These are phyloP conservation scores for Oceanites oceanicus DNA, from an alignment of 2,113 vertebrate genomes.

Conservation along the genomic window DNA sequence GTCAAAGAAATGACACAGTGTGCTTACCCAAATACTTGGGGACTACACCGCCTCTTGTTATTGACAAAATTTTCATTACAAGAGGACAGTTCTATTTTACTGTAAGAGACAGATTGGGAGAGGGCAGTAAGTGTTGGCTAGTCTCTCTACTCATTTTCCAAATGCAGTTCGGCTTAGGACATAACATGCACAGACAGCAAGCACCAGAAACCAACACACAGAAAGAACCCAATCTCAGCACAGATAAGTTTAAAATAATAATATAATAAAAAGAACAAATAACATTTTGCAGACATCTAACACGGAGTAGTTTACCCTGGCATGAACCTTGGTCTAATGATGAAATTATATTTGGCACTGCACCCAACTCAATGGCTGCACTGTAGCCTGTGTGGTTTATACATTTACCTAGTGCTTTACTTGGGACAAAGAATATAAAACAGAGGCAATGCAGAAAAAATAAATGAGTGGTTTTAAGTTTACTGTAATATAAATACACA, in stretches of 20 bases:
- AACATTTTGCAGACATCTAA: conserved; percentile 59
- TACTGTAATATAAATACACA: conserved; percentile 59
- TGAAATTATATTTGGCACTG: conserved; percentile 62
- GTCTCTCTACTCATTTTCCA: background rate
- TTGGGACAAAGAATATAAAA: conserved; percentile 62
- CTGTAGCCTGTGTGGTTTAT: conserved; percentile 37
- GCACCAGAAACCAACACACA: background rate
- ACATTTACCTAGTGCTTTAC: background rate
- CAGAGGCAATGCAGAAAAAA: conserved; percentile 28
- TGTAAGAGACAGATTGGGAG: background rate
- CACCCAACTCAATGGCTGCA: background rate
- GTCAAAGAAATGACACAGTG: conserved; percentile 34
- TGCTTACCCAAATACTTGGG: conserved; percentile 52
- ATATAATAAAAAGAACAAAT: conserved; percentile 39
- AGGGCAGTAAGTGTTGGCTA: background rate
- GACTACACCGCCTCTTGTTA: conserved; percentile 5
- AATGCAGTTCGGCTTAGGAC: background rate
- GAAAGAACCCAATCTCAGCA: background rate
- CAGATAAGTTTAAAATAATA: conserved; percentile 60
- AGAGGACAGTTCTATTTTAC: background rate
- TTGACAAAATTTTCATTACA: conserved; percentile 38
- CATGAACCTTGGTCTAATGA: conserved; percentile 61
- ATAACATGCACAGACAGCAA: background rate
- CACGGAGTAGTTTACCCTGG: conserved; percentile 60
- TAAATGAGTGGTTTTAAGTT: conserved; percentile 40